Base-by-base conservation (phyloP, 2,888 invertebrate genomes). In the Eupithecia dodoneata region DNA sequence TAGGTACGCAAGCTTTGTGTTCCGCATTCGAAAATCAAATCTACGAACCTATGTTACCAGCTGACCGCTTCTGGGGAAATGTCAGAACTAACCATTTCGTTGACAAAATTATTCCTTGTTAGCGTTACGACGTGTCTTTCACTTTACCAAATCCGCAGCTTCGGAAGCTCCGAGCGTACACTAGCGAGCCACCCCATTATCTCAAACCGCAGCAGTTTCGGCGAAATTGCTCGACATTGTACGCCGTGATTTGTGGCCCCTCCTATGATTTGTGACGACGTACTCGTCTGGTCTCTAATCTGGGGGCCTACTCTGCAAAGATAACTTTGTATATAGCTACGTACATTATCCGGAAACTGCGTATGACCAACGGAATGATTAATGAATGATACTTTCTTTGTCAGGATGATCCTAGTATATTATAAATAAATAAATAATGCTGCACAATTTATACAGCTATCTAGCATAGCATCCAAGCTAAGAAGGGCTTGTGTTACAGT, bases 251-350 rank as follows among this genome's bases (percentile, higher is more conserved):
- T 70, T 70, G 70, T 70, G 70, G 47, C 47, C 30, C 18, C 70
- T 70, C 18, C 70, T 18, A 70, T 70, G 70, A 70, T 70, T 70
- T 70, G 70, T 70, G 70, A 70, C 47, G 70, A 70, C 70, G 70
- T 30, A 45, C 47, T 70, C 70, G n/a, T 45, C 44, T 47, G 70
- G 45, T 18, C 30, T 70, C 47, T 70, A 47, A 70, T 70, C 70
- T 70, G 67, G 44, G 45, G 67, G 44, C 10, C 67, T 69, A 45
- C 67, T 69, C 45, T 69, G 45, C 6, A 69, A 66, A 4, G 15
- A n/a, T 18, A n/a, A 69, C 45, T 10, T 45, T 45, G 6, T 45
- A 66, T 69, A 69, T 18, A 7, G 55, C 55, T n/a, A 9, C n/a
- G 18, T n/a, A 9, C n/a, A 9, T 9, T 45, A n/a, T n/a, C 3